Evolutionary conservation across 1,140 invertebrate genomes (phyloP).

Genomic region (Tetramorium parvispinum): DNA sequence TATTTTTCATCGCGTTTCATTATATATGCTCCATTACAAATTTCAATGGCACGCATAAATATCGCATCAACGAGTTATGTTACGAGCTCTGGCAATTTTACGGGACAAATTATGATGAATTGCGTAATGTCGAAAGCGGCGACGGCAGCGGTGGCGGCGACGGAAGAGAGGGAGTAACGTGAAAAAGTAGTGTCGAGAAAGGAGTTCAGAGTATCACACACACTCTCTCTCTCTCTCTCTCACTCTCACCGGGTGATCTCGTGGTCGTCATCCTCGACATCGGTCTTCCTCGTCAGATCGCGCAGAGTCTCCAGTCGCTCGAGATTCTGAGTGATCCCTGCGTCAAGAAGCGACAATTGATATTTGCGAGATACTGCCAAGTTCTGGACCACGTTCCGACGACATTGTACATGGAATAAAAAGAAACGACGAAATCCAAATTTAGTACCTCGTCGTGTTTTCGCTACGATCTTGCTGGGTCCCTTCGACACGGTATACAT

Average conservation of each 20-base stretch:
- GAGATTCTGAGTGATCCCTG: conserved; percentile 89
- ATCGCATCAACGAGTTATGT: neutral
- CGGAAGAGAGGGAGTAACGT: conserved; percentile 39
- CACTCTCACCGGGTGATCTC: conserved; percentile 87
- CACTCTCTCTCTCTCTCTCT: conserved; percentile 75
- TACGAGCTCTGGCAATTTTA: neutral
- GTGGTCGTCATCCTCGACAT: conserved; percentile 86
- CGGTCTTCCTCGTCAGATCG: conserved; percentile 88
- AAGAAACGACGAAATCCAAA: conserved; percentile 4
- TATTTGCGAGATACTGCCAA: neutral
- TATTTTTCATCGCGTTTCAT: neutral
- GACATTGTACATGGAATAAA: too few relatives aligned
- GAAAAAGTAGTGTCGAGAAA: conserved; percentile 14
- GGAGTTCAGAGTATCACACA: conserved; percentile 72
- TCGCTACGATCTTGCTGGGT: conserved; percentile 94
- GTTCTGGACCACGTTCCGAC: neutral
- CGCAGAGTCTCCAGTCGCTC: conserved; percentile 89
- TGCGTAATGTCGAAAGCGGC: conserved; percentile 65
- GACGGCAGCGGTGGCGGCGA: conserved; percentile 12
- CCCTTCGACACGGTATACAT: conserved; percentile 95
- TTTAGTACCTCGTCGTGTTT: conserved; percentile 91
- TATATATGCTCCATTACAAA: neutral
- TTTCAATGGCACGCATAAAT: neutral
- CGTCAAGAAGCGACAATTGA: conserved; percentile 27
- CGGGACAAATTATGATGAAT: conserved; percentile 65